A percentile compares a stretch with the other conserved stretches of the same genome.
Conservation (phyloP, 2,888 invertebrate genomes). For the Drosophila setosimentum region DNA sequence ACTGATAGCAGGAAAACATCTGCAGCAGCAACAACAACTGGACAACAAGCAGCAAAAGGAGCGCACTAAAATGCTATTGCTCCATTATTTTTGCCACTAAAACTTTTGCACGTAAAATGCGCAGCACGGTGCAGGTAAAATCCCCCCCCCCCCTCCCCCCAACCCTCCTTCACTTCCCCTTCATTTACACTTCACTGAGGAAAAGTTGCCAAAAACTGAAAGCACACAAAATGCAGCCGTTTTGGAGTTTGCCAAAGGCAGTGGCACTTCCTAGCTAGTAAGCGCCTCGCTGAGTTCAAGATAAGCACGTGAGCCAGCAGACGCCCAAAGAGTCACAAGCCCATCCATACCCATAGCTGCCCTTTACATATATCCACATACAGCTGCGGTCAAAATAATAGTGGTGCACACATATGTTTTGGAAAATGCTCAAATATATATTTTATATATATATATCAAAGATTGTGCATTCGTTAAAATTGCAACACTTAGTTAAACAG, state of each 20-base stretch:
- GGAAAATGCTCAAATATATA: neutral
- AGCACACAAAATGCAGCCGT: conserved; percentile 38
- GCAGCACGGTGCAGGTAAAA: conserved; percentile 64
- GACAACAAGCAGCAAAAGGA: conserved; percentile 28
- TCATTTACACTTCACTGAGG: too few species aligned
- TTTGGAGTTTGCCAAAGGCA: conserved; percentile 39
- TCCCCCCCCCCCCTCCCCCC: conserved; percentile 15
- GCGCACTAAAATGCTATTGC: conserved; percentile 65
- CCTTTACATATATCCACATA: neutral
- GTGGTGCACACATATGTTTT: neutral
- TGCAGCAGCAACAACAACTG: conserved; percentile 1
- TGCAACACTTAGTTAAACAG: neutral
- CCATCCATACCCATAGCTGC: neutral
- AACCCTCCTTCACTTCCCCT: too few species aligned
- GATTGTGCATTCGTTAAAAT: neutral
- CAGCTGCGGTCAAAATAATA: neutral
- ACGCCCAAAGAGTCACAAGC: conserved; percentile 12
- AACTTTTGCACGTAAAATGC: conserved; percentile 75
- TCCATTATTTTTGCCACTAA: conserved; percentile 79
- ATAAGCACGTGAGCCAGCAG: conserved; percentile 77
- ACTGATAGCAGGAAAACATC: conserved; percentile 28
- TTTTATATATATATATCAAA: neutral
- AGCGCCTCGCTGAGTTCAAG: conserved; percentile 63
- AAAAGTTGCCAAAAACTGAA: conserved; percentile 33
- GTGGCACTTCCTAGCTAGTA: conserved; percentile 51